These are phyloP conservation scores for Epizoanthus illoricatus DNA, from an alignment of 92 coral and sea anemone species.

Conservation along the genomic window DNA sequence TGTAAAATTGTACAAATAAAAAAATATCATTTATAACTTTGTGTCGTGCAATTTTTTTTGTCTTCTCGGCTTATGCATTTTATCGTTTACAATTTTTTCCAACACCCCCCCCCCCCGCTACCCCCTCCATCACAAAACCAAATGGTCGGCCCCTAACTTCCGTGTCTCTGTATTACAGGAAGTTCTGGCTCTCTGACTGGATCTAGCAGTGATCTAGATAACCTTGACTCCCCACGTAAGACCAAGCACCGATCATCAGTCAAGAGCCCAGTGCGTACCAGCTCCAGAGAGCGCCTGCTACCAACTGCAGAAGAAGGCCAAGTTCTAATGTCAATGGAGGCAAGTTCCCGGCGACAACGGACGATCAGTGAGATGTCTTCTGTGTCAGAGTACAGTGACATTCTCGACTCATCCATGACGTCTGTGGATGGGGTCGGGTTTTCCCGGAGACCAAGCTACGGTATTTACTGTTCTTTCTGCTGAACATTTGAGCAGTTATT, in stretches of 20 bases:
- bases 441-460: conserved; percentile 41
- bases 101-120: no score
- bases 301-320: conserved; percentile 55
- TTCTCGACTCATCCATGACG: conserved; percentile 56
- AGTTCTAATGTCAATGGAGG: conserved; percentile 44
- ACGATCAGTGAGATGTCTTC: conserved; percentile 81
- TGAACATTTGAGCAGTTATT: no score
- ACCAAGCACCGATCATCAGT: conserved; percentile 9
- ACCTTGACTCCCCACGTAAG: conserved; percentile 67
- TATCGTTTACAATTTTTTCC: no score
- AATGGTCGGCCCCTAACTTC: neutral
- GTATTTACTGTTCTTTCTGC: neutral
- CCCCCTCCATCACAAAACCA: neutral
- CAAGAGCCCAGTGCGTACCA: conserved; percentile 64
- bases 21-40: no score
- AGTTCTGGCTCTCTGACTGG: conserved; percentile 74
- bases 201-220: conserved; percentile 69
- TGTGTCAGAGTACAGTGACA: conserved; percentile 60
- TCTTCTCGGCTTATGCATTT: no score
- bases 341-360: conserved; percentile 56
- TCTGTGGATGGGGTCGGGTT: conserved; percentile 57
- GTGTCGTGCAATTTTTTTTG: no score
- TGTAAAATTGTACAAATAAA: no score
- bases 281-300: conserved; percentile 69
- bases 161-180: conserved; percentile 3